A percentile compares a stretch with the other conserved stretches of the same genome.
Conservation (phyloP, 2,113 vertebrate species). For the Halcyon senegalensis region DNA sequence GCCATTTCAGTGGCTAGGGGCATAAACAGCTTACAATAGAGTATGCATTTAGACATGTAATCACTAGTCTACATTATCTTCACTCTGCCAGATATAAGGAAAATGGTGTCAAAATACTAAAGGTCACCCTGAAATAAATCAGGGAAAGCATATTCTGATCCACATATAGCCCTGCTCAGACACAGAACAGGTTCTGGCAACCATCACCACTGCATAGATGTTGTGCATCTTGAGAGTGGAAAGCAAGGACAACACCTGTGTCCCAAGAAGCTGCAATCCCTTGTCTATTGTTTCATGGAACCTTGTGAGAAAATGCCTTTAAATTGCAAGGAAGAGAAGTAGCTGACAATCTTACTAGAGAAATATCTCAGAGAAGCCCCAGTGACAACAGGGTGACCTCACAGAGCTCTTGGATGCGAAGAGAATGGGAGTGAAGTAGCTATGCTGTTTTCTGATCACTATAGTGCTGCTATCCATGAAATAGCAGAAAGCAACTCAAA, state of each 20-base stretch:
- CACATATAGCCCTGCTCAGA: background rate
- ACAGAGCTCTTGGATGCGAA: background rate
- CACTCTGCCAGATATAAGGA: background rate
- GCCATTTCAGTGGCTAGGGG: background rate
- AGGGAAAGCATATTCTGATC: background rate
- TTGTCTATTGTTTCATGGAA: background rate
- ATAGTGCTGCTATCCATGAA: background rate
- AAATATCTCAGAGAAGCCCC: background rate
- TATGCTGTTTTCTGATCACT: background rate
- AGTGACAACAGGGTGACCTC: background rate
- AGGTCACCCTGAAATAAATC: background rate
- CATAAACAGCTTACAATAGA: conserved; percentile 30
- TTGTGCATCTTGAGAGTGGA: background rate
- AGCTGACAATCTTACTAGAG: background rate
- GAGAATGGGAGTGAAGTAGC: background rate
- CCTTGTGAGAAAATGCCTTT: background rate
- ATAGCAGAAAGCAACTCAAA: conserved; percentile 28
- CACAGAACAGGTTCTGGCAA: background rate
- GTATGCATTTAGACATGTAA: background rate
- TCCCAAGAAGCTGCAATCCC: background rate
- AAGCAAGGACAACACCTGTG: background rate
- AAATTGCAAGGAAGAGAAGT: background rate
- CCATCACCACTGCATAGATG: background rate
- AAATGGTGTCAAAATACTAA: conserved; percentile 14
- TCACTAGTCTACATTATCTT: background rate